A percentile compares a stretch with the other conserved stretches of the same genome.
These are phyloP conservation scores for Potorous gilbertii DNA, from an alignment of 2,797 vertebrate genomes.

Conservation along the genomic window DNA sequence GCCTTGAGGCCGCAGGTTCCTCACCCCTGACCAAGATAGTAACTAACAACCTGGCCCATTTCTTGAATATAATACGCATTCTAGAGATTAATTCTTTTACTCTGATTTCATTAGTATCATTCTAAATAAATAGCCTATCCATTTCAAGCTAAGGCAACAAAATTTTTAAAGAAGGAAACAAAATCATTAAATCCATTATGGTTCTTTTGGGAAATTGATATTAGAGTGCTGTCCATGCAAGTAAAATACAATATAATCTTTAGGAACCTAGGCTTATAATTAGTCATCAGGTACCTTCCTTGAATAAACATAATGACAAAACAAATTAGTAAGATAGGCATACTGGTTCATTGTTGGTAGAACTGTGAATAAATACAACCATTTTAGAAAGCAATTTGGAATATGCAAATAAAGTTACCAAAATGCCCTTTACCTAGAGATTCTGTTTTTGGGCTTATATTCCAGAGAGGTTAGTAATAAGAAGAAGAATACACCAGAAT, in stretches of 20 bases:
- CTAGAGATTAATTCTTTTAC: no score
- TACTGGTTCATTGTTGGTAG: neutral
- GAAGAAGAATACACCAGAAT: neutral
- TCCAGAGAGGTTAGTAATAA: neutral
- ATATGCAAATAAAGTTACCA: neutral
- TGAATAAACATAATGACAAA: neutral
- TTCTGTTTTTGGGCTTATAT: no score
- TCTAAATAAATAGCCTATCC: no score
- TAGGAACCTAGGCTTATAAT: neutral
- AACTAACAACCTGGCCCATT: no score
- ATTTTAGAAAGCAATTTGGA: neutral
- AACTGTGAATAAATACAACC: neutral
- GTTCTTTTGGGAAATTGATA: neutral
- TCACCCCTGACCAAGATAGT: no score
- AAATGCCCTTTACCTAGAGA: neutral
- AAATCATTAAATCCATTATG: neutral
- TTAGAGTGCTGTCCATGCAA: neutral
- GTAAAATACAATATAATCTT: neutral
- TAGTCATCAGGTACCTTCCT: neutral
- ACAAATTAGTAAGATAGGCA: neutral
- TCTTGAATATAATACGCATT: no score
- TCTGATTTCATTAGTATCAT: no score
- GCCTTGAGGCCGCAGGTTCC: no score
- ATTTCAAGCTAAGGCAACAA: neutral
- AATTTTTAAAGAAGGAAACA: neutral